phyloP scores from a whole-genome alignment of 2,888 invertebrate species.

The Sphaeridia pumilis region DNA sequence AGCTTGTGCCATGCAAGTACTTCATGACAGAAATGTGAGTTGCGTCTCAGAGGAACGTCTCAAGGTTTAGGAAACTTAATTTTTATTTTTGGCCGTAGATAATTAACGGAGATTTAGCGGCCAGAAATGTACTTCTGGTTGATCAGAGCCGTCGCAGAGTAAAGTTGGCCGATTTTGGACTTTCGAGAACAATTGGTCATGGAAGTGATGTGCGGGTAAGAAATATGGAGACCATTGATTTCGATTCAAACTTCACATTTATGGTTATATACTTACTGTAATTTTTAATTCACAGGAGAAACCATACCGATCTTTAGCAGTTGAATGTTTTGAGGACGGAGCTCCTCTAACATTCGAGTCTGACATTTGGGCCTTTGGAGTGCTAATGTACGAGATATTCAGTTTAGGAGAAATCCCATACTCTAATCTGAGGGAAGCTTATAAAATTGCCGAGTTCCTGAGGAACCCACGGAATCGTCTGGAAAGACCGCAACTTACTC shows the following conservation, averaged over 20 bases:
- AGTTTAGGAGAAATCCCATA: neutral
- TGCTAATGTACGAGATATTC: neutral
- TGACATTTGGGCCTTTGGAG: neutral
- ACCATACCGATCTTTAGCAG: neutral
- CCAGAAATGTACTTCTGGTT: neutral
- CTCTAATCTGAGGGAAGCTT: neutral
- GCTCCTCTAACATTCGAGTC: neutral
- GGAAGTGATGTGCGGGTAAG: too few species aligned
- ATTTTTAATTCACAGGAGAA: neutral
- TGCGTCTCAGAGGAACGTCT: too few species aligned
- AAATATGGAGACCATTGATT: too few species aligned
- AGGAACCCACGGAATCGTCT: neutral
- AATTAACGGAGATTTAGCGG: neutral
- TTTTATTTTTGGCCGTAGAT: neutral
- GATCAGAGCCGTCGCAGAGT: neutral
- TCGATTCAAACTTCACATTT: too few species aligned
- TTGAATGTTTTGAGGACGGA: neutral
- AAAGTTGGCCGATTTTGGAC: neutral
- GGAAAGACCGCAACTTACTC: neutral
- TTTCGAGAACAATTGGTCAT: neutral
- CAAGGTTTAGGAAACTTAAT: too few species aligned
- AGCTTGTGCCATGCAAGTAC: neutral
- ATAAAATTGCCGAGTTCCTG: neutral
- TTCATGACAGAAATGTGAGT: too few species aligned
- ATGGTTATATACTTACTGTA: too few species aligned